Conservation (phyloP, 2,888 invertebrate species). For the Cinara cedri region DNA sequence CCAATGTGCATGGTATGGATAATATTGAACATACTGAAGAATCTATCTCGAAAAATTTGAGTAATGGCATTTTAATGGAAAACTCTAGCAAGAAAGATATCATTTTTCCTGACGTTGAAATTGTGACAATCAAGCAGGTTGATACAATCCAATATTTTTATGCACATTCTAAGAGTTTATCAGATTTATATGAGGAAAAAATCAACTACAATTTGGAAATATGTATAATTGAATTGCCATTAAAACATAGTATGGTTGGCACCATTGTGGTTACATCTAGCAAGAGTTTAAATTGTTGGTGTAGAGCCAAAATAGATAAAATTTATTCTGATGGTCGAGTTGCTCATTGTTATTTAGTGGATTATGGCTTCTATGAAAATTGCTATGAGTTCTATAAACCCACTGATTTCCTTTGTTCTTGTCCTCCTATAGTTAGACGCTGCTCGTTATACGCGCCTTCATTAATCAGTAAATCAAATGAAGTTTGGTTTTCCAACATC, state of each 20-base stretch:
- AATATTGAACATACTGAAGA: too few species aligned
- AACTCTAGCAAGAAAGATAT: background rate
- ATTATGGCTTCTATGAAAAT: conserved; percentile 24
- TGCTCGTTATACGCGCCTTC: conserved; percentile 23
- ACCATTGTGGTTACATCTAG: conserved; percentile 20
- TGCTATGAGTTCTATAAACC: conserved; percentile 39
- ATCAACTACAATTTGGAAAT: conserved; percentile 4
- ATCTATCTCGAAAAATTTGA: background rate
- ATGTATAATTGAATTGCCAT: conserved; percentile 20
- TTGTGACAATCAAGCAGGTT: background rate
- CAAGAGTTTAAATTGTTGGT: background rate
- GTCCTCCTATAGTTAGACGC: conserved; percentile 37
- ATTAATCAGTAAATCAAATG: conserved; percentile 19
- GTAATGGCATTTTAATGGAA: background rate
- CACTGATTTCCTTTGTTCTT: conserved; percentile 16
- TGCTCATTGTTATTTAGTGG: conserved; percentile 42
- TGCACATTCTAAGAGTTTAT: conserved; percentile 12
- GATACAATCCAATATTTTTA: conserved; percentile 29
- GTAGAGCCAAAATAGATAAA: conserved; percentile 42
- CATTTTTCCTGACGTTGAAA: conserved; percentile 23
- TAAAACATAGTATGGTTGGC: background rate
- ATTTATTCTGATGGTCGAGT: background rate
- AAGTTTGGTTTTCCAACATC: conserved; percentile 46
- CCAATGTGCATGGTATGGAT: too few species aligned
- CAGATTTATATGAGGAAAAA: background rate